Evolutionary conservation across 1,140 invertebrate genomes (phyloP).

Genomic region (Archegozetes longisetosus): DNA sequence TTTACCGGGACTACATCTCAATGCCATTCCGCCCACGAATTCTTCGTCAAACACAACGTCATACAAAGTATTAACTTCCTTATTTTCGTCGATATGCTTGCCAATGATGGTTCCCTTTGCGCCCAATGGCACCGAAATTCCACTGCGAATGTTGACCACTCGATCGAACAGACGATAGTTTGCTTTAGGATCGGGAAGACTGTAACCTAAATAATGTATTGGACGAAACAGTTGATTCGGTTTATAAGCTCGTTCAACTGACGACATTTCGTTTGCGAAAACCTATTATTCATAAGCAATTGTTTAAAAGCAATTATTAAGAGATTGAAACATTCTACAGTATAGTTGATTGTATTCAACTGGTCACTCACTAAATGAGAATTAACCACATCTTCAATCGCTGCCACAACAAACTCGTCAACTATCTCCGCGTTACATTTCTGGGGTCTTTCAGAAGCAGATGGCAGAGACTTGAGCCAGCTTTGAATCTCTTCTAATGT

Average conservation of each 20-base stretch:
- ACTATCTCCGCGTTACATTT: constrained; percentile 48
- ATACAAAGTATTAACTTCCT: constrained; percentile 33
- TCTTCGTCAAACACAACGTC: constrained; percentile 59
- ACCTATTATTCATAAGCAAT: constrained; percentile 3
- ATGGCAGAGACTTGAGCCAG: constrained; percentile 54
- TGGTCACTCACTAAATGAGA: background rate
- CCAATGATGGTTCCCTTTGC: constrained; percentile 63
- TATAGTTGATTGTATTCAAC: too few relatives aligned
- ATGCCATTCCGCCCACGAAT: constrained; percentile 45
- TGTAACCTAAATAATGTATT: constrained; percentile 33
- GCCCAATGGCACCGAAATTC: constrained; percentile 60
- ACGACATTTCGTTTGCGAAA: background rate
- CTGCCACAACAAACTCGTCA: constrained; percentile 46
- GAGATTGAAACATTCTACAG: background rate
- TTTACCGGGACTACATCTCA: constrained; percentile 17
- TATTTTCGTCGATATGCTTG: constrained; percentile 20
- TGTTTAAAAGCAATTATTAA: background rate
- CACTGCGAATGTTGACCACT: constrained; percentile 54
- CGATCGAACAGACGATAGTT: constrained; percentile 58
- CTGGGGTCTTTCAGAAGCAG: constrained; percentile 38
- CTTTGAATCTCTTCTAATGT: constrained; percentile 40
- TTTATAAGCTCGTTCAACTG: constrained; percentile 22
- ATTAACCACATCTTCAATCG: constrained; percentile 42
- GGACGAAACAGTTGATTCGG: constrained; percentile 48
- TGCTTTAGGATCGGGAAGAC: constrained; percentile 44